Evolutionary conservation across 1,140 invertebrate genomes (phyloP), one percentile per base, ranked within the genome.

Genomic region (Heterodera carotae): DNA sequence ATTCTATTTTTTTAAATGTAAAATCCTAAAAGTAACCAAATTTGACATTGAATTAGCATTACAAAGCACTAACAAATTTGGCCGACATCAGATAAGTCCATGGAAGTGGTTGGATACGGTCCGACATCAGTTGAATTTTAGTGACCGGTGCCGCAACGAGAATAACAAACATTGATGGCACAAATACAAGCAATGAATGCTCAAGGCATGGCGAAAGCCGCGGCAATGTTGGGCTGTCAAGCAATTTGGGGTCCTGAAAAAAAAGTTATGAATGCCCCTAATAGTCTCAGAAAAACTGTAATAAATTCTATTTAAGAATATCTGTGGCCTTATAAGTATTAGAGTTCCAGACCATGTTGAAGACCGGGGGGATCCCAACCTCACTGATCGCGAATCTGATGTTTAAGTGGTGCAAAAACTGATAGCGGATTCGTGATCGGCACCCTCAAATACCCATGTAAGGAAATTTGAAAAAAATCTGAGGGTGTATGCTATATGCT

Each of bases 131-230:
- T n/a, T 75, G 77, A 15, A 85, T 81, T 74, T 84, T 82, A 36
- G 79, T 76, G 2, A 84, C 36, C 27, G 85, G 67, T n/a, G 84
- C 84, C 0, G 84, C 78, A 15, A 80, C 27, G 18, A 84, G 31
- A 33, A 82, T 77, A 29, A 80, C 69, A 36, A 85, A 84, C 12
- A 76, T 53, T n/a, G 56, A 77, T 5, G 84, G 84, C 7, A 85
- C 68, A 81, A 82, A 85, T 8, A 85, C 83, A 15, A 85, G 68
- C 10, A 84, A 34, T 5, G 84, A 85, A 66, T 85, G 84, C 43
- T 82, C 83, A 43, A 86, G 81, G 43, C 84, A 85, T 76, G 78
- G 79, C 10, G 82, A 76, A 5, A 85, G 56, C 7, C 75, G 73
- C 15, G 84, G 84, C 10, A 85, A 34, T 10, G 78, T 68, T 2